These are phyloP conservation scores for Anoplius nigerrimus DNA, from an alignment of 2,888 invertebrate genomes.

Conservation along the genomic window DNA sequence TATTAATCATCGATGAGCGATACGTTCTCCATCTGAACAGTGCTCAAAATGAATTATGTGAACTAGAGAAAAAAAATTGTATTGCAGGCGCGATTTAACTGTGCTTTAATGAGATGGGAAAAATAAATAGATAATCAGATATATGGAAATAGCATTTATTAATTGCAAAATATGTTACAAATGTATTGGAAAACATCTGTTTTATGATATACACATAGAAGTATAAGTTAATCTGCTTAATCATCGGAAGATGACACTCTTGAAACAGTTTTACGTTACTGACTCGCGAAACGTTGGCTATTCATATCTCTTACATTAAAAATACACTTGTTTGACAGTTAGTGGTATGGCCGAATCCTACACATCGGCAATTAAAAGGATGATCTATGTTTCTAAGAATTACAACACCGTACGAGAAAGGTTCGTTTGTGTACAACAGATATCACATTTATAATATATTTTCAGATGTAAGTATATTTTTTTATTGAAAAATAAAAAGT, in stretches of 20 bases:
- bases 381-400: too few species aligned
- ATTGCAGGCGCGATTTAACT: background rate
- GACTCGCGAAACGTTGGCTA: background rate
- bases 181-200: slow-evolving; percentile 23
- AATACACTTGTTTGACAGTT: too few species aligned
- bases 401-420: too few species aligned
- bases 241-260: background rate
- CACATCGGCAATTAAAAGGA: too few species aligned
- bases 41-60: background rate
- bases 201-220: slow-evolving; percentile 14
- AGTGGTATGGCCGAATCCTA: background rate
- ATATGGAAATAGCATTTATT: slow-evolving; percentile 60
- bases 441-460: too few species aligned
- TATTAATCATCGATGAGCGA: background rate
- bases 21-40: background rate
- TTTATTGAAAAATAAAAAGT: slow-evolving; percentile 4
- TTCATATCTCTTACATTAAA: background rate
- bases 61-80: background rate
- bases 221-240: slow-evolving; percentile 10
- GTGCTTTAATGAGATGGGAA: slow-evolving; percentile 31
- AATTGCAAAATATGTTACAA: slow-evolving; percentile 54
- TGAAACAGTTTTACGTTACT: too few species aligned
- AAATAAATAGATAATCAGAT: slow-evolving; percentile 36
- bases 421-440: too few species aligned
- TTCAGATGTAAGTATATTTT: too few species aligned